These are phyloP conservation scores for Heliconius ethilla DNA, from an alignment of 2,888 invertebrate genomes.

Conservation along the genomic window DNA sequence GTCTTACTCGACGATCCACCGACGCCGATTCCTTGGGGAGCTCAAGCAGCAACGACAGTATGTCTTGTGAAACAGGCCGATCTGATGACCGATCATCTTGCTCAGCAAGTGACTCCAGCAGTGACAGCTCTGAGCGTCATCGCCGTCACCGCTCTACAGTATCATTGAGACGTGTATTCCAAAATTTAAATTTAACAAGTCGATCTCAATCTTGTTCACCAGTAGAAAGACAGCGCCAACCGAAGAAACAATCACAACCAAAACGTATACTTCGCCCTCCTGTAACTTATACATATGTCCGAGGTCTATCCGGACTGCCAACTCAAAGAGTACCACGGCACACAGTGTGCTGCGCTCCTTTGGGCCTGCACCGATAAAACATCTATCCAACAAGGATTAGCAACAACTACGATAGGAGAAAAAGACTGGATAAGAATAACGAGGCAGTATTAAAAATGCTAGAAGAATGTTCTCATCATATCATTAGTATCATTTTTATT, in stretches of 20 bases:
- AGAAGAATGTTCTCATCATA: constrained; percentile 69
- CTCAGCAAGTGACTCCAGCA: constrained; percentile 84
- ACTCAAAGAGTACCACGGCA: constrained; percentile 89
- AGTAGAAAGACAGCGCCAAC: constrained; percentile 67
- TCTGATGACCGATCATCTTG: constrained; percentile 76
- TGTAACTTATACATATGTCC: constrained; percentile 90
- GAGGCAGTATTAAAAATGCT: constrained; percentile 64
- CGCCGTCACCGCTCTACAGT: constrained; percentile 82
- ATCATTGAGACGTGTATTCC: constrained; percentile 87
- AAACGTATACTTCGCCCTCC: constrained; percentile 90
- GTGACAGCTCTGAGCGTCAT: constrained; percentile 81
- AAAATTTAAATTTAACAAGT: constrained; percentile 84
- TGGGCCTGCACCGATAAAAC: constrained; percentile 72
- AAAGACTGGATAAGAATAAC: constrained; percentile 75
- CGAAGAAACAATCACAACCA: constrained; percentile 84
- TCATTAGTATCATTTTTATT: constrained; percentile 67
- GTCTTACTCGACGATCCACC: constrained; percentile 80
- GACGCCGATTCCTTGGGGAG: constrained; percentile 72
- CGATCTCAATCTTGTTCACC: constrained; percentile 85
- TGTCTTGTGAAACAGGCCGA: constrained; percentile 66
- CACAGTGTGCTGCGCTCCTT: constrained; percentile 62
- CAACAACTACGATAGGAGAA: constrained; percentile 59
- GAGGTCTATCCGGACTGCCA: constrained; percentile 90
- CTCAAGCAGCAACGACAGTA: constrained; percentile 76
- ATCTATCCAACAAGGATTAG: constrained; percentile 29